Evolutionary conservation across 1,140 invertebrate species (phyloP).

Genomic region (Calephelis virginiensis): DNA sequence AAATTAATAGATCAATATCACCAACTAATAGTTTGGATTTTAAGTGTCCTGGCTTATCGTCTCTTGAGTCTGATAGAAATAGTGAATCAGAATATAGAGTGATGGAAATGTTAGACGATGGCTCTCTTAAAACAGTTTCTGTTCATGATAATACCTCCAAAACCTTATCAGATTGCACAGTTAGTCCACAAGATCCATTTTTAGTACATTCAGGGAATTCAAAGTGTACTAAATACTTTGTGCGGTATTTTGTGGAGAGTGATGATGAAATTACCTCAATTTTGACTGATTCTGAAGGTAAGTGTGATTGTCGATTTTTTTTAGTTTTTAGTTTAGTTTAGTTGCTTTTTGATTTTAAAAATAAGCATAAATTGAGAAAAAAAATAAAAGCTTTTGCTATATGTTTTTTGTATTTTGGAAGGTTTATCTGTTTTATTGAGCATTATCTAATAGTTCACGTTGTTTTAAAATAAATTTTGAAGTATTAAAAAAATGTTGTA

Average conservation of each 20-base stretch:
- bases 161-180: conserved; percentile 69
- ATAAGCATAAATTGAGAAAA: too few relatives aligned
- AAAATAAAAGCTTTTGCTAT: too few relatives aligned
- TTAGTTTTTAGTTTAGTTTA: too few relatives aligned
- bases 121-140: conserved; percentile 71
- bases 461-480: too few relatives aligned
- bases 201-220: conserved; percentile 76
- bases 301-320: conserved; percentile 18
- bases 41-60: conserved; percentile 46
- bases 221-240: conserved; percentile 76
- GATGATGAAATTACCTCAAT: conserved; percentile 77
- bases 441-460: too few relatives aligned
- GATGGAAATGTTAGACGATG: conserved; percentile 75
- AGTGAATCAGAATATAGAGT: conserved; percentile 74
- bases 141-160: conserved; percentile 76
- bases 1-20: conserved; percentile 61
- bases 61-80: conserved; percentile 56
- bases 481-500: too few relatives aligned
- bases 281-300: conserved; percentile 76
- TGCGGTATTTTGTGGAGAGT: conserved; percentile 73
- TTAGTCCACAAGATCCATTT: conserved; percentile 72
- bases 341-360: too few relatives aligned
- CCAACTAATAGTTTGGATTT: conserved; percentile 53
- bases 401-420: too few relatives aligned
- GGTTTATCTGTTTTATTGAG: too few relatives aligned